phyloP scores from a whole-genome alignment of 2,113 vertebrate genomes.

The Tauraco erythrolophus region DNA sequence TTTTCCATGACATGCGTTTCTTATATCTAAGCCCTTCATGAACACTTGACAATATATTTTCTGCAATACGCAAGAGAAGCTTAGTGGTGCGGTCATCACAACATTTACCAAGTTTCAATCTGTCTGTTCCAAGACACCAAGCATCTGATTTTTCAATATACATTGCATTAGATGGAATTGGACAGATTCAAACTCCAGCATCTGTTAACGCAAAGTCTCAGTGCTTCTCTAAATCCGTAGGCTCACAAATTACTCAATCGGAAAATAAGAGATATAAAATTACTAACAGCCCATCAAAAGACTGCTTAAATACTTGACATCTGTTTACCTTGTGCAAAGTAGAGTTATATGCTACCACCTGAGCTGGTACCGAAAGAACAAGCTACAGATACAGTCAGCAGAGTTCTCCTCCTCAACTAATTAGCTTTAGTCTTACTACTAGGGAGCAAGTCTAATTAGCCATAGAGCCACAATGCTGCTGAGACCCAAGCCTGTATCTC shows the following conservation, averaged over 20 bases:
- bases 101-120: not conserved
- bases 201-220: rapidly evolving
- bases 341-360: not conserved
- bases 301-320: not conserved
- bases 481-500: not conserved
- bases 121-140: not conserved
- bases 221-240: not conserved
- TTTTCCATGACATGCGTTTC: not conserved
- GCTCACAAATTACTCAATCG: not conserved
- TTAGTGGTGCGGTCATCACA: not conserved
- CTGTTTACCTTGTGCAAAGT: not conserved
- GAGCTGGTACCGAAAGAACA: not conserved
- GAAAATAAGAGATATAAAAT: not conserved
- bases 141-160: not conserved
- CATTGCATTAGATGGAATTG: not conserved
- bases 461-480: not conserved
- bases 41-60: not conserved
- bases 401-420: not conserved
- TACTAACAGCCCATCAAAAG: not conserved
- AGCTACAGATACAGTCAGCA: not conserved
- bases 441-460: not conserved
- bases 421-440: not conserved
- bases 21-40: not conserved
- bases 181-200: not conserved
- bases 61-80: not conserved